Conservation (phyloP, 2,888 invertebrate genomes). For the Apamea sordens region DNA sequence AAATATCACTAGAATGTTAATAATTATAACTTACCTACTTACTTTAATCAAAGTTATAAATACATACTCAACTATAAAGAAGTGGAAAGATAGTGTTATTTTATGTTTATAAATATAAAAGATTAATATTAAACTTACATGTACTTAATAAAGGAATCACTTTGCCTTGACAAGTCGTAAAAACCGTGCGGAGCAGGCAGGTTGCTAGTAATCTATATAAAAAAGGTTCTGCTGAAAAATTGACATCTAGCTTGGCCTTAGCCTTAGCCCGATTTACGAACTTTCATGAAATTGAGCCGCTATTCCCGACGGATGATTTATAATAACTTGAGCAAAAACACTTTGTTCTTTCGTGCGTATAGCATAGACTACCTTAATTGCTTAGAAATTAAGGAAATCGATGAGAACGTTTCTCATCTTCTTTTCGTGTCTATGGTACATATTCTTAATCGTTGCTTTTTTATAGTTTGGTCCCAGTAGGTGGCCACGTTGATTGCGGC, state of each 20-base stretch:
- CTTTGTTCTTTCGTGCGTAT: neutral
- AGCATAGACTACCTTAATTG: neutral
- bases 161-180: neutral
- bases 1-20: no score
- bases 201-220: neutral
- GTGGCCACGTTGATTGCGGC: no score
- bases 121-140: neutral
- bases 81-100: no score
- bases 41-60: no score
- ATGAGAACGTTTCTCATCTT: neutral
- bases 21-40: no score
- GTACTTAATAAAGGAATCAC: neutral
- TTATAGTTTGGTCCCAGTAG: neutral
- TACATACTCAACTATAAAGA: no score
- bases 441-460: neutral
- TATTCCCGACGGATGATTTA: neutral
- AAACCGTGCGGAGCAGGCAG: neutral
- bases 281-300: neutral
- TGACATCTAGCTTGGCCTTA: neutral
- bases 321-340: neutral
- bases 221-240: neutral
- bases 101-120: neutral
- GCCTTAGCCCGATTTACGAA: neutral
- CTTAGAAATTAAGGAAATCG: neutral
- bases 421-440: neutral